Conservation (phyloP, 2,797 vertebrate species). For the Novumbra hubbsi region DNA sequence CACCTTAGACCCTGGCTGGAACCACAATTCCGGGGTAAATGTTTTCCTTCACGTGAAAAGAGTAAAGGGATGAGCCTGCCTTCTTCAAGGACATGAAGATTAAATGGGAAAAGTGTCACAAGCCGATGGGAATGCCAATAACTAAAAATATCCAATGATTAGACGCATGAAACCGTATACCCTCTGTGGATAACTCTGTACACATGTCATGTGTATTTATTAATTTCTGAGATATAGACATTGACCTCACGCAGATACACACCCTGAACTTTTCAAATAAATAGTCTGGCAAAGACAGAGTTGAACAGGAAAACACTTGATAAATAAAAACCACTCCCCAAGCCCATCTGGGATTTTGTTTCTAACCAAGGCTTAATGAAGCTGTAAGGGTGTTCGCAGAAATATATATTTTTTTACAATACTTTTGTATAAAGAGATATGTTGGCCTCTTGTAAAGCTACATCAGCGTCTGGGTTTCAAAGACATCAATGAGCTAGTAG, state of each 20-base stretch:
- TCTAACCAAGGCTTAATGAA: neutral
- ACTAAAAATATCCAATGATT: conserved; percentile 22
- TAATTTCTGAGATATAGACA: conserved; percentile 25
- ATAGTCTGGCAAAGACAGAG: conserved; percentile 20
- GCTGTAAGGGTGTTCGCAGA: neutral
- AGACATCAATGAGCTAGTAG: conserved; percentile 40
- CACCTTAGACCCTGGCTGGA: conserved; percentile 18
- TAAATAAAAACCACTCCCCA: conserved; percentile 5
- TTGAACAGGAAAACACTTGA: conserved; percentile 2
- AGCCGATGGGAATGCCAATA: conserved; percentile 35
- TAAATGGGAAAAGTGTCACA: conserved; percentile 31
- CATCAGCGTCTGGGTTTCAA: conserved; percentile 30
- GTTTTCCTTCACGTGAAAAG: conserved; percentile 25
- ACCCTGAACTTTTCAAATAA: neutral
- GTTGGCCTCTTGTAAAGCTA: conserved; percentile 29
- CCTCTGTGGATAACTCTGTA: conserved; percentile 21
- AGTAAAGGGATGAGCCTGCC: conserved; percentile 14
- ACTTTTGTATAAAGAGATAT: conserved; percentile 7
- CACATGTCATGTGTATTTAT: conserved; percentile 26
- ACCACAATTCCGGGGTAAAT: conserved; percentile 27
- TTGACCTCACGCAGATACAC: neutral
- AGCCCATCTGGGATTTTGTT: conserved; percentile 16
- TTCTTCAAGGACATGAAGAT: conserved; percentile 1
- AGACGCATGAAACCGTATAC: conserved; percentile 31
- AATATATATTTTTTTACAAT: conserved; percentile 11